Base-by-base conservation (phyloP, 2,797 vertebrate genomes). In the Gastrophryne carolinensis region DNA sequence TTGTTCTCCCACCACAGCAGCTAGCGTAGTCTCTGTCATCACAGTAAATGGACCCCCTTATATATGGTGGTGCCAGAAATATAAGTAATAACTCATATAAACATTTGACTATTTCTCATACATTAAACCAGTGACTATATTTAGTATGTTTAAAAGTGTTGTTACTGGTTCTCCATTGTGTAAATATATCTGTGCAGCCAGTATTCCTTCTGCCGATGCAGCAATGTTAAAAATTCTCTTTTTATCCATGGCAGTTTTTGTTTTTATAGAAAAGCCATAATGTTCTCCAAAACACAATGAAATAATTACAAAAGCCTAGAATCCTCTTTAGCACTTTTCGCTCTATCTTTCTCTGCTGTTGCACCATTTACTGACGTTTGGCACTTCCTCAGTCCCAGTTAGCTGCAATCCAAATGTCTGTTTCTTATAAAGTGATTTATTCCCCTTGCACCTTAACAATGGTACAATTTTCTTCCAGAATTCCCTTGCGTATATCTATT, bases 381-480 rank as follows among this genome's bases (percentile, higher is more conserved):
- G 34, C 60, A 64, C 60, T 64, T 56, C 17, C 37, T 39, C 24
- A 73, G n/a, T 79, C 70, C 72, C 80, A 85, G 86, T 89, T 87
- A 88, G 89, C 89, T 91, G 78, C 91, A 88, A 87, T 87, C 87
- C 87, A 84, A 86, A 66, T 79, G 72, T 61, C 17, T 65, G 67
- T 82, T 83, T 66, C 81, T 86, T 79, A 73, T 87, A 88, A 90
- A 21, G 24, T 32, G 12, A 17, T 23, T 21, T 86, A 86, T 86
- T 87, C 86, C 85, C 83, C 72, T 88, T 39, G 90, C 88, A 86
- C 83, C 83, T 90, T 89, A 86, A 87, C 88, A 90, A 86, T 90
- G 89, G 87, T 90, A 90, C 90, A 89, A 86, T 86, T 86, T 80
- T 47, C 85, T 85, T 85, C 47, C 83, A 84, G 82, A 87, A 85